phyloP scores from a whole-genome alignment of 1,140 invertebrate species.

The Caenorhabditis inopinata region DNA sequence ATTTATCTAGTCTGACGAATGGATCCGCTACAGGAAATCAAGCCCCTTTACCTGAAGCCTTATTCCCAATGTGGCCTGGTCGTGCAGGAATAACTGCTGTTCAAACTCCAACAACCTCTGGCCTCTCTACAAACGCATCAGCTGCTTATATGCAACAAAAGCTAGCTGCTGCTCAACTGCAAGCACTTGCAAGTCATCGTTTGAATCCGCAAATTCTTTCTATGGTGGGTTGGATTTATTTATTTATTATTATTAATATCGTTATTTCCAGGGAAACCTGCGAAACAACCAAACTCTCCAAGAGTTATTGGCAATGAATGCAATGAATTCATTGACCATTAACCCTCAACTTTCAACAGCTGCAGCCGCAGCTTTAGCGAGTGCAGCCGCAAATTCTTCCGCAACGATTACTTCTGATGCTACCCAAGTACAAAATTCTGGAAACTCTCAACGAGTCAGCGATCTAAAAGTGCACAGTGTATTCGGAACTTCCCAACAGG shows the following conservation, averaged over 20 bases:
- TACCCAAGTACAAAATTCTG: not conserved
- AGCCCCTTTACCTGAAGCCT: not conserved
- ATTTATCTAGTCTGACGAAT: not conserved
- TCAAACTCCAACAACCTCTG: conserved; percentile 89
- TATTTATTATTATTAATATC: too few relatives aligned
- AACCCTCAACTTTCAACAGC: not conserved
- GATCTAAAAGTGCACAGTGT: conserved; percentile 73
- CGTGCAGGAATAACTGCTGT: conserved; percentile 69
- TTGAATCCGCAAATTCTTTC: not conserved
- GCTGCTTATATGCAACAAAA: conserved; percentile 9
- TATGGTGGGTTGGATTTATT: not conserved
- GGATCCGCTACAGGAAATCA: not conserved
- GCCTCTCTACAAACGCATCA: not conserved
- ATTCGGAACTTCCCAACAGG: conserved; percentile 72
- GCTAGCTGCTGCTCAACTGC: not conserved
- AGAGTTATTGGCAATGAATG: not conserved
- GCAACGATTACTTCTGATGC: conserved; percentile 68
- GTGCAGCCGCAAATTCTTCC: conserved; percentile 72
- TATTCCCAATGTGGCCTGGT: not conserved
- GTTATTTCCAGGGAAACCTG: not conserved
- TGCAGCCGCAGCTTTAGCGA: conserved; percentile 6
- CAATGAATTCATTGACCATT: not conserved
- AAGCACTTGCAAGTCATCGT: not conserved
- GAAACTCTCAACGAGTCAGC: not conserved
- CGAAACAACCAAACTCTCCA: not conserved